A percentile compares a stretch with the other conserved stretches of the same genome.
phyloP scores from a whole-genome alignment of 2,888 invertebrate species.

The Penaeus monodon region DNA sequence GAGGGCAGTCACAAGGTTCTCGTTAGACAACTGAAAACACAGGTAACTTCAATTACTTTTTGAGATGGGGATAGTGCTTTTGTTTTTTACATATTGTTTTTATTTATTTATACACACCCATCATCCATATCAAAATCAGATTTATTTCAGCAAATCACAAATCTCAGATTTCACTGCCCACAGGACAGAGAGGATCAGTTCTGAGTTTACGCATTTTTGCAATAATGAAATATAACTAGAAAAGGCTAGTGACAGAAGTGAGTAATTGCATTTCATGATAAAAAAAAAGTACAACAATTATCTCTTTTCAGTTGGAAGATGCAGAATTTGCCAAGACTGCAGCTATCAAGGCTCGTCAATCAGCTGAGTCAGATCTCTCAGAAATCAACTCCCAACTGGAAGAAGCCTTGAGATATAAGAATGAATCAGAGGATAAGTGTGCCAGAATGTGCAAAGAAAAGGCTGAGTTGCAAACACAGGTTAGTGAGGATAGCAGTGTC shows the following conservation, averaged over 20 bases:
- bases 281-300: too few relatives aligned
- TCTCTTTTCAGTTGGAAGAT: conserved; percentile 82
- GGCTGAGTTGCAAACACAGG: conserved; percentile 81
- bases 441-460: conserved; percentile 82
- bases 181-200: too few relatives aligned
- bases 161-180: too few relatives aligned
- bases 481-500: neutral
- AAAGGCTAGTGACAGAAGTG: too few relatives aligned
- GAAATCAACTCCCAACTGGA: conserved; percentile 88
- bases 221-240: too few relatives aligned
- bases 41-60: conserved; percentile 70
- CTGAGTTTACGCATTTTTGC: too few relatives aligned
- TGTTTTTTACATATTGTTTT: neutral
- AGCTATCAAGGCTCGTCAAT: conserved; percentile 87
- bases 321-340: conserved; percentile 86
- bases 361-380: conserved; percentile 86
- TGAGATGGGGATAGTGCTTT: neutral
- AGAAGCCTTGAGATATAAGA: conserved; percentile 80
- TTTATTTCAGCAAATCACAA: too few relatives aligned
- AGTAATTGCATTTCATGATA: too few relatives aligned
- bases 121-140: too few relatives aligned
- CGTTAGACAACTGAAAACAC: conserved; percentile 83
- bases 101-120: too few relatives aligned
- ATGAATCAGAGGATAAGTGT: conserved; percentile 85
- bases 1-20: conserved; percentile 86